Evolutionary conservation across 2,888 invertebrate species (phyloP).

Genomic region (Ichneumoninae sp.): DNA sequence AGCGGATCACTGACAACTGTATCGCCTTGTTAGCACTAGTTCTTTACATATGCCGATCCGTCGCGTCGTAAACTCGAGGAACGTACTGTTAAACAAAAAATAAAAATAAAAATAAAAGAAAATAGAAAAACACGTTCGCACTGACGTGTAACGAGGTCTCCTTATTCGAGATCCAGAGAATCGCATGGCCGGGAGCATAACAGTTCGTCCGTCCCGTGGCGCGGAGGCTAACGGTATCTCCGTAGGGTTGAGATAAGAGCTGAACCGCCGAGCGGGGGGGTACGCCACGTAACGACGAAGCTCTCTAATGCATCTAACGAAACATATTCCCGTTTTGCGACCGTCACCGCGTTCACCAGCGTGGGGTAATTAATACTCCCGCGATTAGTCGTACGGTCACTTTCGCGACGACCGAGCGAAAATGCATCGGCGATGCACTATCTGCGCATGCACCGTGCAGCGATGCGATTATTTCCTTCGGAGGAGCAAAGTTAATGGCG

Average conservation of each 20-base stretch:
- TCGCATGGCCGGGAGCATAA: slow-evolving; percentile 60
- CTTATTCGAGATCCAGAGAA: slow-evolving; percentile 69
- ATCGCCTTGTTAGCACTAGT: slow-evolving; percentile 18
- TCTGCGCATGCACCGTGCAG: slow-evolving; percentile 1
- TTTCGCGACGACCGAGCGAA: slow-evolving; percentile 52
- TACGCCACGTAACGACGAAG: slow-evolving; percentile 56
- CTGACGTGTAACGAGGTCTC: slow-evolving; percentile 62
- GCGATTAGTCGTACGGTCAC: slow-evolving; percentile 73
- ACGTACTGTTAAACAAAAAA: not conserved
- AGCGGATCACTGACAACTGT: slow-evolving; percentile 7
- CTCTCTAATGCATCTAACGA: slow-evolving; percentile 54
- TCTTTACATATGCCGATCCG: slow-evolving; percentile 13
- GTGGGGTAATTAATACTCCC: slow-evolving; percentile 73
- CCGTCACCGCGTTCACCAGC: slow-evolving; percentile 69
- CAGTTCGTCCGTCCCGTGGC: slow-evolving; percentile 54
- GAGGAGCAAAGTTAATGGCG: slow-evolving; percentile 32
- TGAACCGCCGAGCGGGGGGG: slow-evolving; percentile 28
- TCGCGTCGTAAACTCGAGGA: not conserved
- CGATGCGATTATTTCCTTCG: slow-evolving; percentile 2
- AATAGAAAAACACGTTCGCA: slow-evolving; percentile 55
- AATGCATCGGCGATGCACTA: not conserved
- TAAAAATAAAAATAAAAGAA: slow-evolving; percentile 13
- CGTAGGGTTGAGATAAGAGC: slow-evolving; percentile 57
- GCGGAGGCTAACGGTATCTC: slow-evolving; percentile 53
- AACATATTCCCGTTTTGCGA: slow-evolving; percentile 68